phyloP scores from a whole-genome alignment of 2,797 vertebrate species.

The Monodelphis domestica region DNA sequence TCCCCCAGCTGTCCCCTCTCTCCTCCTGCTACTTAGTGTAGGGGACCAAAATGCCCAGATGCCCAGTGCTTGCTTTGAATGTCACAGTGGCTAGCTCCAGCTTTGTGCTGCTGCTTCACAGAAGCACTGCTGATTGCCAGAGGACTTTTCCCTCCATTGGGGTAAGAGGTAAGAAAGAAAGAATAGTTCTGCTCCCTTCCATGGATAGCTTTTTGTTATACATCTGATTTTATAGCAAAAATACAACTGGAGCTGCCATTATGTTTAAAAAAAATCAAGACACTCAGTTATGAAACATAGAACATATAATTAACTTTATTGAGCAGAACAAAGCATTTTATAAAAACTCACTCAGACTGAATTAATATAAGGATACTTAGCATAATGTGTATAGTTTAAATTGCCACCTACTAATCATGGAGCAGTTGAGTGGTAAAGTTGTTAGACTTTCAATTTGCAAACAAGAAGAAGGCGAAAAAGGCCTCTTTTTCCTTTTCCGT shows the following conservation, averaged over 20 bases:
- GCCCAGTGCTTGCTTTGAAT: neutral
- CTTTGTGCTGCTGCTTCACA: neutral
- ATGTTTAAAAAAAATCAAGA: conserved; percentile 79
- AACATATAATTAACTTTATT: conserved; percentile 82
- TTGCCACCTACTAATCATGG: conserved; percentile 81
- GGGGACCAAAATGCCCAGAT: neutral
- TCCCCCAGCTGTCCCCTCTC: neutral
- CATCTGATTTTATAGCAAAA: conserved; percentile 76
- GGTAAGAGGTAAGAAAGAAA: neutral
- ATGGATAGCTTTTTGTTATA: conserved; percentile 72
- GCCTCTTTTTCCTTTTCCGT: conserved; percentile 71
- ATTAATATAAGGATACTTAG: conserved; percentile 82
- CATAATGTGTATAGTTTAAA: conserved; percentile 79
- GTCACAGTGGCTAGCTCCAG: neutral
- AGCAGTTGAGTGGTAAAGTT: conserved; percentile 82
- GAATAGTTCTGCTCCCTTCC: conserved; percentile 66
- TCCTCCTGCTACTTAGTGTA: neutral
- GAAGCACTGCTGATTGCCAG: neutral
- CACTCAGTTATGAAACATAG: conserved; percentile 79
- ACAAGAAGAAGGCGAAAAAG: conserved; percentile 71
- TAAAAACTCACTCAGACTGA: conserved; percentile 83
- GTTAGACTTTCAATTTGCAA: conserved; percentile 82
- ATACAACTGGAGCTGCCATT: conserved; percentile 77
- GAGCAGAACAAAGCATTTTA: conserved; percentile 83
- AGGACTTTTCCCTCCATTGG: neutral